phyloP scores from a whole-genome alignment of 2,113 vertebrate species.

The Herpetotheres cachinnans region DNA sequence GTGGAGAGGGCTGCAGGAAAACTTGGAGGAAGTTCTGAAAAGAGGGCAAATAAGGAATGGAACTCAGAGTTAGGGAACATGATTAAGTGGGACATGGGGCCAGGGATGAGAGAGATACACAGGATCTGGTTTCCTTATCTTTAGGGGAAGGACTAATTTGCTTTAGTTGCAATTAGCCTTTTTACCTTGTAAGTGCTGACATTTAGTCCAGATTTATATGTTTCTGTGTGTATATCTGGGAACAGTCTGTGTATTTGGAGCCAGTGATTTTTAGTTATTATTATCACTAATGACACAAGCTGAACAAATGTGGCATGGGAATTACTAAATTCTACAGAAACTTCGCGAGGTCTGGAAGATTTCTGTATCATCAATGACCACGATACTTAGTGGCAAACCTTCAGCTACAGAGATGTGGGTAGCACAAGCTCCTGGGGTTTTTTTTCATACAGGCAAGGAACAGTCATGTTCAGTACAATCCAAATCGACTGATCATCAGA shows the following conservation, averaged over 20 bases:
- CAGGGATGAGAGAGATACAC: neutral
- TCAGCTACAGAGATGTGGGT: neutral
- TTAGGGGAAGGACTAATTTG: constrained; percentile 2
- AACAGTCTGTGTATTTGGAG: neutral
- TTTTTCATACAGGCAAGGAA: neutral
- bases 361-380: neutral
- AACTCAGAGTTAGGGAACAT: neutral
- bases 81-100: neutral
- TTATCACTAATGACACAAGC: neutral
- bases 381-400: accelerated
- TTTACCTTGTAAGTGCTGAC: neutral
- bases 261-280: neutral
- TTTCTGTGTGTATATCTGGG: neutral
- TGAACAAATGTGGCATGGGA: neutral
- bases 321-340: neutral
- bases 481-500: neutral
- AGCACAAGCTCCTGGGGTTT: neutral
- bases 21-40: neutral
- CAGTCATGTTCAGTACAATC: neutral
- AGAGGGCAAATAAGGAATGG: neutral
- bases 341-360: neutral
- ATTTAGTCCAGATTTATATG: neutral
- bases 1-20: neutral
- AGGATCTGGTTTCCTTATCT: neutral
- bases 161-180: constrained; percentile 14